Evolutionary conservation across 2,797 vertebrate genomes (phyloP).

Genomic region (Pseudocheirus occidentalis): DNA sequence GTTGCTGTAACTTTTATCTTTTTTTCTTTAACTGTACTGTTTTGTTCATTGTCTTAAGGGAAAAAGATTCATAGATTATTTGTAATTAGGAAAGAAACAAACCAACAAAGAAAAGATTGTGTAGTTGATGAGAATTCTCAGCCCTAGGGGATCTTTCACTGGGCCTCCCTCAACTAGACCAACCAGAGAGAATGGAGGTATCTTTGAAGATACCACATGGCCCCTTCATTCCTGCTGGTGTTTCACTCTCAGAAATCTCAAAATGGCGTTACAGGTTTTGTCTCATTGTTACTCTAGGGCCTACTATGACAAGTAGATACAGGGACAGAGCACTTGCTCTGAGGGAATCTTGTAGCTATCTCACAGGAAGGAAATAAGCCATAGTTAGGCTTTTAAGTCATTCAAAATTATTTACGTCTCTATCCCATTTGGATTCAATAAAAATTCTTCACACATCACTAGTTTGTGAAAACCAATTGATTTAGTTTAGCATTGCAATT

Average conservation of each 20-base stretch:
- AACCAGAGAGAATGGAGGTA: background rate
- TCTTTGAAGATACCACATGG: slow-evolving; percentile 1
- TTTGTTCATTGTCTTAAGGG: slow-evolving; percentile 70
- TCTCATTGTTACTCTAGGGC: too few relatives aligned
- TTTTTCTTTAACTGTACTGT: slow-evolving; percentile 50
- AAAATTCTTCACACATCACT: background rate
- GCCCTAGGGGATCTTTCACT: slow-evolving; percentile 28
- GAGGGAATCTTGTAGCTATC: background rate
- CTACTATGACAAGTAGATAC: background rate
- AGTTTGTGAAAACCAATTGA: background rate
- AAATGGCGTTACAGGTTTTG: background rate
- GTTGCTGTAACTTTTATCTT: slow-evolving; percentile 60
- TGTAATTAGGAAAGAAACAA: slow-evolving; percentile 19
- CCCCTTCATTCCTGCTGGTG: background rate
- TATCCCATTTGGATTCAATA: background rate
- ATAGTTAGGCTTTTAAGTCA: background rate
- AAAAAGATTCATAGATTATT: slow-evolving; percentile 42
- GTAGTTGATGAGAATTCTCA: slow-evolving; percentile 1
- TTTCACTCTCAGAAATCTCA: background rate
- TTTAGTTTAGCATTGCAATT: background rate
- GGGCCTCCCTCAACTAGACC: slow-evolving; percentile 29
- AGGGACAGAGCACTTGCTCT: background rate
- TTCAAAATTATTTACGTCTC: background rate
- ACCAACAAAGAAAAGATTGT: slow-evolving; percentile 64
- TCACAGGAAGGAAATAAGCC: background rate